Evolutionary conservation across 2,113 vertebrate species (phyloP), one percentile per base, ranked within the genome.

Genomic region (Plestiodon gilberti): DNA sequence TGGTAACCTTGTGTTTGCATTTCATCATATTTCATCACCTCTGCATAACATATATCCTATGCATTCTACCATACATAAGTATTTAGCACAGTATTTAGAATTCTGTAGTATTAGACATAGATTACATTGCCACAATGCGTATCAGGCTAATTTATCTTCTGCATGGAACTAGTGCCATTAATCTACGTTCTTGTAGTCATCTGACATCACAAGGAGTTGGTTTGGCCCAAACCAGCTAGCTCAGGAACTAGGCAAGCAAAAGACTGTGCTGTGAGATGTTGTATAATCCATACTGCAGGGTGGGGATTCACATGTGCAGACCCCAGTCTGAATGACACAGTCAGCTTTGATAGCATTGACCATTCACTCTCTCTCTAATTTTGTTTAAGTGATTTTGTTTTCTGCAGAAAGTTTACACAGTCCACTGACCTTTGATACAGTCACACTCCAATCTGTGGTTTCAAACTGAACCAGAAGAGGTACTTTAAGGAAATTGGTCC

Each of bases 151-250:
- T 64, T 64, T 64, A 23, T 64, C 61, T 64, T 64, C 61, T 64
- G 61, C 61, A 64, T 48, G 59, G 59, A 20, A 61, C 20, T 61
- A 14, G 59, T 20, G 11, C 59, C 59, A 61, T 61, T 61, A 59
- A 0, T 0, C 4, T 15, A 69, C n/a, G 4, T 30, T 70, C 14
- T 70, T 70, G 17, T 20, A 2, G n/a, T 70, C 69, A 35, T 70
- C 69, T 70, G 69, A n/a, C 18, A 35, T 35, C 69, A 70, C 33
- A 35, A 17, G 69, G n/a, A 18, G 15, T 22, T 73, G 35, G 65
- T 67, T 40, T 73, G 35, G 7, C 20, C 35, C 35, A 40, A 22
- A 17, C 35, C 70, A 40, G 70, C 17, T 22, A 17, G 33, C 30
- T n/a, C 40, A 30, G 15, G 64, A n/a, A 18, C 18, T 40, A 73